These are phyloP conservation scores for Montipora cactus DNA, from an alignment of 64 coral and sea anemone genomes.

Conservation along the genomic window DNA sequence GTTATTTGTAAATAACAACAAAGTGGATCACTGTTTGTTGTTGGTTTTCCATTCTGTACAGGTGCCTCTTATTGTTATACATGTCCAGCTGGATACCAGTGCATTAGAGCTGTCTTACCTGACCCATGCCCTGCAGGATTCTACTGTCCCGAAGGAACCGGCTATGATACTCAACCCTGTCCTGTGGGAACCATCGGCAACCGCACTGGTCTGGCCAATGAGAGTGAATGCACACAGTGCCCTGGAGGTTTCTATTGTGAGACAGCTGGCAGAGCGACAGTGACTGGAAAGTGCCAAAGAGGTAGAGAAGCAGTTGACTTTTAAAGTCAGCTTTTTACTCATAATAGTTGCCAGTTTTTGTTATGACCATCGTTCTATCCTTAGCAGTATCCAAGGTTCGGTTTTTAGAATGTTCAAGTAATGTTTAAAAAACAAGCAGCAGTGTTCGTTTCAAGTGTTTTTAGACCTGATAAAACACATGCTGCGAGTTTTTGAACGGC, in stretches of 20 bases:
- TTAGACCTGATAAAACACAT: too few species aligned
- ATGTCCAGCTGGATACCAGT: conserved; percentile 93
- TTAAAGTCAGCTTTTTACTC: background rate
- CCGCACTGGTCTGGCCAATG: conserved; percentile 58
- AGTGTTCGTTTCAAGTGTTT: too few species aligned
- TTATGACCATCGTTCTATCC: too few species aligned
- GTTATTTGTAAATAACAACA: background rate
- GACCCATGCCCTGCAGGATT: conserved; percentile 92
- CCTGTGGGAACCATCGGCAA: conserved; percentile 92
- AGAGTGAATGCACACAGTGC: conserved; percentile 80
- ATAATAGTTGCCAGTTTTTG: too few species aligned
- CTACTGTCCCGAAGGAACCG: conserved; percentile 87
- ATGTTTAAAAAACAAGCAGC: too few species aligned
- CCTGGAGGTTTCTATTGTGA: conserved; percentile 86
- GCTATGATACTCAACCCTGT: conserved; percentile 85
- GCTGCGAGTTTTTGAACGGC: too few species aligned
- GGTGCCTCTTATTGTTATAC: conserved; percentile 79
- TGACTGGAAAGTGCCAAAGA: conserved; percentile 73
- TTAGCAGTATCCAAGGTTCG: too few species aligned
- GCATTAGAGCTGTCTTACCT: conserved; percentile 74
- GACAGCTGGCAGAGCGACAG: conserved; percentile 75
- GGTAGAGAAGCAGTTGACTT: conserved; percentile 27
- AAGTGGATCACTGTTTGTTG: background rate
- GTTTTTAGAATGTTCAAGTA: too few species aligned
- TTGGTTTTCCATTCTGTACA: background rate